Evolutionary conservation across 2,888 invertebrate genomes (phyloP), one percentile per base, ranked within the genome.

Genomic region (Kuschelorhynchus macadamiae): DNA sequence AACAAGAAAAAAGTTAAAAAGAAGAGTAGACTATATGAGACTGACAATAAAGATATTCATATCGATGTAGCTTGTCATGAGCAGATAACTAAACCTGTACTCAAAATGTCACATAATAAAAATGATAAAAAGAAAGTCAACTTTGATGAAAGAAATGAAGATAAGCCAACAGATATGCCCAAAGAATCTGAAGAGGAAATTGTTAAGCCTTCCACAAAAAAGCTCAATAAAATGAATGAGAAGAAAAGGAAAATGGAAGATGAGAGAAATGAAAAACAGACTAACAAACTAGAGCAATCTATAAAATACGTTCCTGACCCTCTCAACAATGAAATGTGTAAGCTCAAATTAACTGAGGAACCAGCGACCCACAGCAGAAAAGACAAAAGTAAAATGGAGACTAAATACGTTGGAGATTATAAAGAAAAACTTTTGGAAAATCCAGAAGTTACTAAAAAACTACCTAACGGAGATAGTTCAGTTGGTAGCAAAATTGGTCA

Each of bases 1-100:
- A 7, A 62, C 70, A 57, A 55, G 62, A 41, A 56, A 69, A 71
- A 72, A 75, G 53, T 57, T 57, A 60, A 72, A 56, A 63, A 71
- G 9, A 67, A 72, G 36, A 69, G 67, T 18, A 61, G 72, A 30
- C 52, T 65, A 14, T 41, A 53, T 32, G 65, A 60, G 41, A 72
- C 73, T 20, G 67, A 67, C n/a, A 68, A 75, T 20, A 41, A 42
- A 8, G 71, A 75, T n/a, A 32, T 12, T 18, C 20, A 7, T 8
- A 4, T 36, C 36, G 7, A 7, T 25, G 39, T 50, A 2, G 69
- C 70, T 72, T 44, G 72, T 71, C 47, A 52, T 53, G 61, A 36
- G 14, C 33, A 44, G n/a, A 44, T 12, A 32, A 11, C 21, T 12
- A 17, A 61, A 61, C 53, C 39, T 44, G 41, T 53, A 14, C 5